A percentile compares a stretch with the other conserved stretches of the same genome.
phyloP scores from a whole-genome alignment of 1,140 invertebrate genomes.

The Gonatopus flavifemur region DNA sequence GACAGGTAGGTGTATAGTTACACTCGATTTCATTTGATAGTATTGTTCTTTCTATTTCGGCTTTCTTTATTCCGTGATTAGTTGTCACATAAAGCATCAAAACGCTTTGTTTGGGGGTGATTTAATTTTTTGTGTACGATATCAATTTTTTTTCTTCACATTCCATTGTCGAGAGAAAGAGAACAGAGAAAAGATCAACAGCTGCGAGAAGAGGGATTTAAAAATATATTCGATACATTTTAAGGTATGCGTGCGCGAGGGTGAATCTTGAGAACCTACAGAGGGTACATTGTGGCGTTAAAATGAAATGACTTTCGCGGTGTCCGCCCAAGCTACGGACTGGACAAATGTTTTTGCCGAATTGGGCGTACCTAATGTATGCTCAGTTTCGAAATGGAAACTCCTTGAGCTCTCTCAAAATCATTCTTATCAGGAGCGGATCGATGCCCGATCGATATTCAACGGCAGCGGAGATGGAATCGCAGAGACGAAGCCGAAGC shows the following conservation, averaged over 20 bases:
- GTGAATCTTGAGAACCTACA: no score
- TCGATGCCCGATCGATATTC: slow-evolving; percentile 41
- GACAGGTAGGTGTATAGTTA: slow-evolving; percentile 24
- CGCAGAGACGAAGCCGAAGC: slow-evolving; percentile 29
- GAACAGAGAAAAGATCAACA: no score
- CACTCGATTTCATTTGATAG: not conserved
- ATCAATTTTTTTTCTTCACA: no score
- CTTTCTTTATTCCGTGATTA: slow-evolving; percentile 29
- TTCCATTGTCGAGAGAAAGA: slow-evolving; percentile 3
- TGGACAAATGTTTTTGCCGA: no score
- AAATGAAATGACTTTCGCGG: no score
- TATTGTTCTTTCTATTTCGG: slow-evolving; percentile 1
- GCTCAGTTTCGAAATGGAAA: slow-evolving; percentile 29
- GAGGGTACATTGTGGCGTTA: no score
- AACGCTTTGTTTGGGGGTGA: slow-evolving; percentile 32
- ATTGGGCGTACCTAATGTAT: slow-evolving; percentile 38
- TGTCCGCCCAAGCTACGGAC: no score
- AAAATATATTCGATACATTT: no score
- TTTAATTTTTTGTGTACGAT: slow-evolving; percentile 36
- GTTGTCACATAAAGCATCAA: slow-evolving; percentile 47
- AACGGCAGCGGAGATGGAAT: slow-evolving; percentile 34
- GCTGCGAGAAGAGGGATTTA: no score
- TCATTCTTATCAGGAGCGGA: slow-evolving; percentile 39
- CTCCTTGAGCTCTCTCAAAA: slow-evolving; percentile 44
- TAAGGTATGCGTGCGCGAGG: no score